Conservation (phyloP, 2,113 vertebrate genomes). For the Galemys pyrenaicus region DNA sequence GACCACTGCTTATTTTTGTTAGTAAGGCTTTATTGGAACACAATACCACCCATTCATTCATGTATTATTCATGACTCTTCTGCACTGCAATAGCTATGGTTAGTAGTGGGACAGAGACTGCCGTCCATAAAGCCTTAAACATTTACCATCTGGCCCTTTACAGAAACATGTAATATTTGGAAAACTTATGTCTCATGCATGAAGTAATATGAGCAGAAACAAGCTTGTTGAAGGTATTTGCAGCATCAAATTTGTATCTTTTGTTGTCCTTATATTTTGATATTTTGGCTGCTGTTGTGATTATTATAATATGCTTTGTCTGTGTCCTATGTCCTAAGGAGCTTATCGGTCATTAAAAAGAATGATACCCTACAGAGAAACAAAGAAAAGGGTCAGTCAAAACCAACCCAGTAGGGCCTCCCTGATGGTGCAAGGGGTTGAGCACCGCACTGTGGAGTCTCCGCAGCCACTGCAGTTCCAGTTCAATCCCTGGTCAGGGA, state of each 20-base stretch:
- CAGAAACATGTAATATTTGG: slow-evolving; percentile 5
- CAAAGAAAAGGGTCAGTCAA: no score
- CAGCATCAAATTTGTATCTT: slow-evolving; percentile 24
- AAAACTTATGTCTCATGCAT: not conserved
- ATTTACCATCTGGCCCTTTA: not conserved
- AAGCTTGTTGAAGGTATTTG: not conserved
- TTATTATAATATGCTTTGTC: not conserved
- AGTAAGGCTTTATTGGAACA: not conserved
- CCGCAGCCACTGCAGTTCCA: no score
- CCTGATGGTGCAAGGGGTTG: no score
- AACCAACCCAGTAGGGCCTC: no score
- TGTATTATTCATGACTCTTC: not conserved
- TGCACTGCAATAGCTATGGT: not conserved
- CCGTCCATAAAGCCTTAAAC: not conserved
- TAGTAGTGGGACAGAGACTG: not conserved
- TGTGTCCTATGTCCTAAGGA: not conserved
- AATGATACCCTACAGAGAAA: not conserved
- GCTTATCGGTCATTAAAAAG: not conserved
- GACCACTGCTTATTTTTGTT: not conserved
- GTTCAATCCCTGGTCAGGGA: no score
- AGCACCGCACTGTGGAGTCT: no score
- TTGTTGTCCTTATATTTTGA: not conserved
- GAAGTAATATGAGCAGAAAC: slow-evolving; percentile 21
- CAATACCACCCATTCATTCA: not conserved
- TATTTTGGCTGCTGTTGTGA: not conserved